Base-by-base conservation (phyloP, 1,140 invertebrate genomes). In the Papilio machaon region DNA sequence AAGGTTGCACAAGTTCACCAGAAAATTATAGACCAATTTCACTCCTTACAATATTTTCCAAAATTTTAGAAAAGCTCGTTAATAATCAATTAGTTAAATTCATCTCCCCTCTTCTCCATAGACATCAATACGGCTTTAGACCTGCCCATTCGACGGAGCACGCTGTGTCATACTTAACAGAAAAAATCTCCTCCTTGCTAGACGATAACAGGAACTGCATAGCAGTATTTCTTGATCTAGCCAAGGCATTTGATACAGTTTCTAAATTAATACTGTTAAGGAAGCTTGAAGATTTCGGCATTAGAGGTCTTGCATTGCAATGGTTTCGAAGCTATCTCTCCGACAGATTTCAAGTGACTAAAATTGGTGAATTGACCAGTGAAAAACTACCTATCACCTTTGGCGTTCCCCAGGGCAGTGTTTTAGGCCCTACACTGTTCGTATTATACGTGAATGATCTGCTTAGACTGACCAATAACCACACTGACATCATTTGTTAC, bases 11-110 rank as follows among this genome's bases (percentile, higher is more conserved):
- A 46, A 47, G 2, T 17, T 47, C 15, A 15, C 73, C 73, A n/a
- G 73, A 74, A 74, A 46, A 74, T 47, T 74, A 74, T 10, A 74
- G 73, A 74, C 73, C 73, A 9, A 74, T 74, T 17, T 47, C 73
- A 47, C 2, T 46, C 9, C n/a, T 46, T 19, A 43, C n/a, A 23
- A 23, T 23, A 74, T 46, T 74, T 74, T 74, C 35, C 8, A 74
- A 74, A 47, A 19, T 74, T n/a, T 5, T 74, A 38, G 73, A 74
- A 43, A 47, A 74, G 4, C 43, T 74, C 6, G 73, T 74, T 6
- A 74, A 43, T n/a, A 13, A 46, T 7, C 73, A 74, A 46, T 46
- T 74, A 43, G 7, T 74, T 46, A 38, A 43, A 13, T 38, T 74
- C n/a, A 74, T 74, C 6, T 38, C 38, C 8, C 15, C 73, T 7